Base-by-base conservation (phyloP, 2,113 vertebrate species). In the Ceuthmochares aereus region DNA sequence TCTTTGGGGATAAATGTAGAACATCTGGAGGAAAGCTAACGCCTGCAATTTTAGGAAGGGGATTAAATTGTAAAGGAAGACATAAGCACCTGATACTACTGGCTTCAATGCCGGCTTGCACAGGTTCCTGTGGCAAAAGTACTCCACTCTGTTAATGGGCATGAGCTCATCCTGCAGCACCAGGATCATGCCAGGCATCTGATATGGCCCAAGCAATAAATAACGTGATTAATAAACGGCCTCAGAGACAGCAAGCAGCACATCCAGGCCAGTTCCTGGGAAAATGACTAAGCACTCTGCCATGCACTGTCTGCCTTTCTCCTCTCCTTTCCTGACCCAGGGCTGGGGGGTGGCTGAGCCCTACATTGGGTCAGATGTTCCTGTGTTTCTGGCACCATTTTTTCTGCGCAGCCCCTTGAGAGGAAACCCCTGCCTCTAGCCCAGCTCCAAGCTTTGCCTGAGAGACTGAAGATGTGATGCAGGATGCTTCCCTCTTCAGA, bases 61-160 rank as follows among this genome's bases (percentile, higher is more conserved):
- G 16, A 52, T 49, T 21, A 43, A 75, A 60, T 10, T 47, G 29
- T 47, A 74, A 37, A 58, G 22, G 62, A 34, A 76, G 15, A 2
- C 37, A 20, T 4, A 55, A 68, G 25, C 14, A 60, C 17, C 52
- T 68, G 34, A 4, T 30, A 23, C 10, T 64, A 43, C 18, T 75
- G 69, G n/a, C 7, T 70, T 70, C 13, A 4, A 17, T 56, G 63
- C n/a, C 3, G 4, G 7, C 27, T 87, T 91, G 55, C 51, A 62
- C 14, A 51, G 32, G 18, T 59, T 42, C 21, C 27, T 67, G 29
- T 7, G 9, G 17, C 37, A 60, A 43, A 74, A 58, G 21, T 30
- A 22, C 11, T 19, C 0, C 0, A 36, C 25, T 81, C n/a, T 89
- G 37, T 25, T 15, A 70, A 0, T 0, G 0, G 2, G 16, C 7